Evolutionary conservation across 2,797 vertebrate genomes (phyloP).

Genomic region (Pipistrellus nathusii): DNA sequence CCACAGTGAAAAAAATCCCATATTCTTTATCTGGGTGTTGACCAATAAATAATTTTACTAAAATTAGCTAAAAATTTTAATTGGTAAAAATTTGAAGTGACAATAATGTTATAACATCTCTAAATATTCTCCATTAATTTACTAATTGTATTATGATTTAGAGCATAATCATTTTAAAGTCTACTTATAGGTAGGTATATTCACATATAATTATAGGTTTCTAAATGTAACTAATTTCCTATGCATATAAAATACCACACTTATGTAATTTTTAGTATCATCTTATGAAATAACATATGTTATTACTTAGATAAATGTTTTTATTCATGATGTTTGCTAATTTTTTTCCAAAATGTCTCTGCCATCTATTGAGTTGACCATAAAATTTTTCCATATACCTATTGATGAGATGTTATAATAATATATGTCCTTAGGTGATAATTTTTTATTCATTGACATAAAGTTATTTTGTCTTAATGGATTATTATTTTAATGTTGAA

Average conservation of each 20-base stretch:
- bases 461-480: background rate
- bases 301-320: background rate
- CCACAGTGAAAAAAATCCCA: background rate
- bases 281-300: background rate
- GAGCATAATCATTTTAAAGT: background rate
- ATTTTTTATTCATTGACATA: background rate
- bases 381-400: background rate
- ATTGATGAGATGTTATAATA: background rate
- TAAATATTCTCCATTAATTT: constrained; percentile 36
- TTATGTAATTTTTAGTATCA: background rate
- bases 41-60: constrained; percentile 32
- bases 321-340: background rate
- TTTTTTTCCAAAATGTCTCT: background rate
- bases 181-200: background rate
- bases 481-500: constrained; percentile 13
- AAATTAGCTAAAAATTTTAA: constrained; percentile 16
- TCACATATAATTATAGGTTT: background rate
- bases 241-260: background rate
- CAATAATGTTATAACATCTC: background rate
- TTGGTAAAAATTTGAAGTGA: background rate
- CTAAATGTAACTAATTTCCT: constrained; percentile 13
- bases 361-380: background rate
- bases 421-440: background rate
- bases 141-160: constrained; percentile 20
- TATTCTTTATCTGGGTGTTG: background rate